phyloP scores from a whole-genome alignment of 2,888 invertebrate genomes.

The Drosophila macrospina region DNA sequence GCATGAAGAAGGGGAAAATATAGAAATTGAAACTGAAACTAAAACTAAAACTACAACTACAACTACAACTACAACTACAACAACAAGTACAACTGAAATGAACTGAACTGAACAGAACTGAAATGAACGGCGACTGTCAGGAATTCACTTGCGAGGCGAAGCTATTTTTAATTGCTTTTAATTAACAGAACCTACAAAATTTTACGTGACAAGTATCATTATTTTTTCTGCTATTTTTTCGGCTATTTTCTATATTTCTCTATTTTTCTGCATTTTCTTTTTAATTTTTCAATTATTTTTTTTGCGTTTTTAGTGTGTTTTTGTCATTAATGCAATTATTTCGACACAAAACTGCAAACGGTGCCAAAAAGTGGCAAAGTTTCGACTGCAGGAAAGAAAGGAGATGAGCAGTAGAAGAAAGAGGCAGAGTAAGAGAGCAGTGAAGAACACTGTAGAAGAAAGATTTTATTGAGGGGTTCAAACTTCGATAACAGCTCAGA shows the following conservation, averaged over 20 bases:
- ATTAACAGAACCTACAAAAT: slow-evolving; percentile 69
- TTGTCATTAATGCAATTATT: slow-evolving; percentile 66
- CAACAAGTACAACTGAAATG: slow-evolving; percentile 28
- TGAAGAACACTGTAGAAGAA: background rate
- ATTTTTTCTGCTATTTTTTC: slow-evolving; percentile 12
- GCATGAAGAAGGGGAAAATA: background rate
- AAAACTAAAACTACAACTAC: slow-evolving; percentile 16
- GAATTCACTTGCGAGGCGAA: slow-evolving; percentile 52
- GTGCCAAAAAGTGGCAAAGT: slow-evolving; percentile 32
- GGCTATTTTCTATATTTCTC: slow-evolving; percentile 9
- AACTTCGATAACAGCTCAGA: slow-evolving; percentile 2
- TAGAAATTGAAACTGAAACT: slow-evolving; percentile 23
- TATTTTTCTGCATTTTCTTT: background rate
- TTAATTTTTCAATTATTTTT: background rate
- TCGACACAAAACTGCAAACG: slow-evolving; percentile 38
- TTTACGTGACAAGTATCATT: slow-evolving; percentile 71
- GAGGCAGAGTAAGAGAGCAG: background rate
- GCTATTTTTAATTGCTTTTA: slow-evolving; percentile 80
- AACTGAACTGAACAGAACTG: slow-evolving; percentile 33
- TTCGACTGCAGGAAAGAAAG: background rate
- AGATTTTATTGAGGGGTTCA: background rate
- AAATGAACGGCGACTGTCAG: slow-evolving; percentile 48
- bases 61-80: slow-evolving; percentile 20
- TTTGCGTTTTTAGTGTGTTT: slow-evolving; percentile 1
- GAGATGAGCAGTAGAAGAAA: too few species aligned